Percentiles rank a stretch among this genome's conserved stretches.
These are phyloP conservation scores for Prinia subflava DNA, from an alignment of 2,113 vertebrate species.

Conservation along the genomic window DNA sequence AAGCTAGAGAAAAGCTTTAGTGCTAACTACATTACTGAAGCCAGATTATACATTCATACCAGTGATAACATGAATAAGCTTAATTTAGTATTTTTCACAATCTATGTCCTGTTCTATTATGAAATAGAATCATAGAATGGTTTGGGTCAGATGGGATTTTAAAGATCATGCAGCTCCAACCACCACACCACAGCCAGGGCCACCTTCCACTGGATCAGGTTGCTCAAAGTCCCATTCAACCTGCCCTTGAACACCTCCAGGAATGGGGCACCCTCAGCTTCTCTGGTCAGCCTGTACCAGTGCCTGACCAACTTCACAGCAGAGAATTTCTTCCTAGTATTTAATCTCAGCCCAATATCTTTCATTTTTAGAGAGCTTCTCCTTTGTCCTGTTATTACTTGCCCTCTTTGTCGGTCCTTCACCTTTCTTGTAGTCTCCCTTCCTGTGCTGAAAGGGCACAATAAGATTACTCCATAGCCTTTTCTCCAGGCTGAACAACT, in stretches of 20 bases:
- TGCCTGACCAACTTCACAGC: not conserved
- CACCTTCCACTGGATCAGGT: not conserved
- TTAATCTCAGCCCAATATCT: not conserved
- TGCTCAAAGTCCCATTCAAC: not conserved
- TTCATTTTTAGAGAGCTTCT: not conserved
- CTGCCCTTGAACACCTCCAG: not conserved
- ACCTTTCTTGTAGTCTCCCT: not conserved
- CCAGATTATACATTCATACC: not conserved
- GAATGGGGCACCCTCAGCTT: not conserved
- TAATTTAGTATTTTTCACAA: not conserved
- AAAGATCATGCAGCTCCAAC: not conserved
- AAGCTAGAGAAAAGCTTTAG: not conserved
- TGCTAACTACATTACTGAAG: not conserved
- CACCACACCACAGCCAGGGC: not conserved
- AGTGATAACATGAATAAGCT: not conserved
- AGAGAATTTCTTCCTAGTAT: not conserved
- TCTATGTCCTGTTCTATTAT: not conserved
- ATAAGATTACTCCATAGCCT: not conserved
- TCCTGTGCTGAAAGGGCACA: not conserved
- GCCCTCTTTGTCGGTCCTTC: not conserved
- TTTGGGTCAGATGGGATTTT: not conserved
- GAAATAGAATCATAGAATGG: not conserved
- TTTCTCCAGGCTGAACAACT: not conserved
- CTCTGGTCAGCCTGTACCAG: not conserved
- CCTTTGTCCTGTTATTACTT: not conserved